Base-by-base conservation (phyloP, 1,140 invertebrate species). In the Drosophila asahinai region DNA sequence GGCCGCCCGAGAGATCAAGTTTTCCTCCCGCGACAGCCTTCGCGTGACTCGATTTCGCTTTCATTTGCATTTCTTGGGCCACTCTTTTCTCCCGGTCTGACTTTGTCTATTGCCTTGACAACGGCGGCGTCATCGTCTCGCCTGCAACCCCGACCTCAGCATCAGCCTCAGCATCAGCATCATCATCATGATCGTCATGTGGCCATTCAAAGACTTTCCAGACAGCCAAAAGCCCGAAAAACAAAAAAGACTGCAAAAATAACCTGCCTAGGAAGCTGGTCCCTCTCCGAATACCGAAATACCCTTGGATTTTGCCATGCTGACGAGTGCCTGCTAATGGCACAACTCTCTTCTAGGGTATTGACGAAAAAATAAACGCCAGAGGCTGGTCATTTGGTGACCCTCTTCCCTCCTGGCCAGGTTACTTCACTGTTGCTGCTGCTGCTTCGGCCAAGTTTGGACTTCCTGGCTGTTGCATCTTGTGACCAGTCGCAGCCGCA, bases 41-140 rank as follows among this genome's bases (percentile, higher is more conserved):
- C 74, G 67, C 80, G 80, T 83, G 80, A 77, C 76, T 75, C 70
- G 80, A 83, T 83, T 83, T 83, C 81, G 75, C 81, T 83, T 83
- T 83, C 81, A 83, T 83, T 83, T 83, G 76, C 81, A 83, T 83
- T 80, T 80, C 55, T 62, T 19, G 58, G 59, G 66, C 59, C 66
- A 62, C 54, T 63, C 62, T 48, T 60, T 78, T 79, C 75, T 54
- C 77, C 57, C 17, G 42, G 30, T 40, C 22, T 27, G 47, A 40
- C 19, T 60, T 15, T 57, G 48, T 42, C 15, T 54, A 47, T 51
- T 47, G 67, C 43, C 72, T 62, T 57, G 40, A 6, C 45, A 27
- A 45, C 63, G 33, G 27, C 47, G 30, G 22, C 59, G 15, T 40
- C 59, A 36, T 47, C 22, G n/a, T 40, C 59, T 47, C 22, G n/a